Percentiles rank a stretch among this genome's conserved stretches.
Conservation (phyloP, 2,113 vertebrate species). For the Amphiprion percula region DNA sequence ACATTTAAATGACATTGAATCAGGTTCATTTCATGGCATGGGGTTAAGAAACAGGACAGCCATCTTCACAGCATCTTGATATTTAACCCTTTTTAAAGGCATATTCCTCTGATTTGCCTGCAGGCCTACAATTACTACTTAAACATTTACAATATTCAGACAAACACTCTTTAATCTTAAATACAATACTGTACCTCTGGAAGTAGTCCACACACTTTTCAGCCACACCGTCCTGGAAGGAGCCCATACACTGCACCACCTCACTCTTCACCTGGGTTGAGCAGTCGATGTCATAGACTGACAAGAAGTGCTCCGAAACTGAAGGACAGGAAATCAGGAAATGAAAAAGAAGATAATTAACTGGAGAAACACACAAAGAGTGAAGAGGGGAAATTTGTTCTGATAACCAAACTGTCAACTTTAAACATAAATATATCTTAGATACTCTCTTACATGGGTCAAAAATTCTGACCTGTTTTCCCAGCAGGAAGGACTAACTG, state of each 20-base stretch:
- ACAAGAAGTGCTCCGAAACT: constrained; percentile 97
- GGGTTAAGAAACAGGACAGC: not conserved
- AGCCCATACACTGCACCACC: constrained; percentile 96
- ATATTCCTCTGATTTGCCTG: not conserved
- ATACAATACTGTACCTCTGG: constrained; percentile 83
- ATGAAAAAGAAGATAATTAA: not conserved
- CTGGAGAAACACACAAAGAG: not conserved
- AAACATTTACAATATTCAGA: too few relatives aligned
- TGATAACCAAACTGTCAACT: not conserved
- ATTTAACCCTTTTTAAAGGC: not conserved
- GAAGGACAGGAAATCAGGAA: constrained; percentile 4
- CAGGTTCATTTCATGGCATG: not conserved
- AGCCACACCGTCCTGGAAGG: constrained; percentile 95
- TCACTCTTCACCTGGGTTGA: constrained; percentile 87
- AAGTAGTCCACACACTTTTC: constrained; percentile 96
- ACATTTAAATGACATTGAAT: constrained; percentile 11
- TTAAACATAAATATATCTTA: not conserved
- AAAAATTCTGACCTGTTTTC: constrained; percentile 9
- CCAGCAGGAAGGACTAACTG: not conserved
- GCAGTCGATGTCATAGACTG: constrained; percentile 91
- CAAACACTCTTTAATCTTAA: too few relatives aligned
- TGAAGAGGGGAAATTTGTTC: not conserved
- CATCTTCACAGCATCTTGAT: not conserved
- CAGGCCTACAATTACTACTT: too few relatives aligned
- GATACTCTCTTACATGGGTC: not conserved